Evolutionary conservation across 2,797 vertebrate genomes (phyloP), one percentile per base, ranked within the genome.

Genomic region (Prunella strophiata): DNA sequence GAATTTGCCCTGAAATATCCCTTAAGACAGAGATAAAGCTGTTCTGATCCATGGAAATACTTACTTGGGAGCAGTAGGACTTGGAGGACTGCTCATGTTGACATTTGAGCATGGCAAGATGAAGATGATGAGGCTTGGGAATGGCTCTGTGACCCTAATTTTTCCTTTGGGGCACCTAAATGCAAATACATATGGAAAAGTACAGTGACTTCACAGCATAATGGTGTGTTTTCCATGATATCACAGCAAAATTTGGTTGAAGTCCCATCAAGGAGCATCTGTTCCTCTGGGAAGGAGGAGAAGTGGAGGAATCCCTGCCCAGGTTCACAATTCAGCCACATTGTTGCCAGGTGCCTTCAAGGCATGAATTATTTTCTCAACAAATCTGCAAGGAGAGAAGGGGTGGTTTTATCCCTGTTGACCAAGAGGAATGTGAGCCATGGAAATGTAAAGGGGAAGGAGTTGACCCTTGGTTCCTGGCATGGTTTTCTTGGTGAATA

Each of bases 151-250:
- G 36, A 54, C 62, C 51, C 16, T 57, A 16, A 45, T 76, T 75
- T 78, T 91, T 18, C 29, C 51, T 74, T 29, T 42, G n/a, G 22
- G 58, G 19, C 62, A 65, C 34, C 43, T 58, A 81, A 83, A 55
- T 58, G 76, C 36, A 70, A 59, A 59, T 30, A 40, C 6, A 23
- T 57, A 29, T 17, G 13, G 47, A 26, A 32, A 82, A 21, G 47
- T 38, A n/a, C 34, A 7, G 10, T 26, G 65, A 45, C 32, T 80
- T 8, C 23, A 4, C 42, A 73, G 47, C 73, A 16, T 6, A 34
- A 22, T 18, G 29, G 8, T 38, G 2, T 25, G 19, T 79, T 85
- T 63, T 59, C 15, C 7, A 8, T 0, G 0, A 7, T 50, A 26
- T 32, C 23, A 13, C 48, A 51, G 71, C 40, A 89, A 57, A 79